A percentile compares a stretch with the other conserved stretches of the same genome.
Evolutionary conservation across 2,113 vertebrate genomes (phyloP).

Genomic region (Nestor notabilis): DNA sequence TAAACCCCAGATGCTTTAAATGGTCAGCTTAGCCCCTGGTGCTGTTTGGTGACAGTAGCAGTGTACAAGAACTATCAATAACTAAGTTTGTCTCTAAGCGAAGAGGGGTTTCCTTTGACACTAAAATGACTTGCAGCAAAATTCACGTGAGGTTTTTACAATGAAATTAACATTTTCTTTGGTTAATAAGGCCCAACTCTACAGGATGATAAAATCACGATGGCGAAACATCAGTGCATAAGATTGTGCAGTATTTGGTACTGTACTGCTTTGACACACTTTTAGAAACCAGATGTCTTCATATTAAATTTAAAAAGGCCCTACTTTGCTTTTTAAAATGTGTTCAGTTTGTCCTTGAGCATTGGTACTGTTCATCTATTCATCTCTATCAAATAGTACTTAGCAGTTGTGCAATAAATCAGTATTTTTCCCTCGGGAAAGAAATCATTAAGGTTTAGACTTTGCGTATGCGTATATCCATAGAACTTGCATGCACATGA

Average conservation of each 20-base stretch:
- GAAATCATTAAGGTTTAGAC: neutral
- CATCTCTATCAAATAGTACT: neutral
- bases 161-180: neutral
- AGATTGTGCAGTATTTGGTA: neutral
- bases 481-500: neutral
- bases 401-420: neutral
- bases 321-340: neutral
- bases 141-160: neutral
- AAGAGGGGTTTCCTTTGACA: neutral
- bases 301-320: neutral
- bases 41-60: neutral
- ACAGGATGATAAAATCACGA: neutral
- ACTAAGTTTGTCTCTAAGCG: neutral
- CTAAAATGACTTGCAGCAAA: neutral
- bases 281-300: neutral
- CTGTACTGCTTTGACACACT: neutral
- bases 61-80: neutral
- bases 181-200: neutral
- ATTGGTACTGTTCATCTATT: neutral
- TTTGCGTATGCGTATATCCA: neutral
- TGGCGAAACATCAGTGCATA: accelerated
- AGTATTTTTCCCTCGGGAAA: neutral
- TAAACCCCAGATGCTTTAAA: neutral
- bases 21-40: neutral
- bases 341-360: neutral